Base-by-base conservation (phyloP, 2,797 vertebrate species). In the Myiotriccus ornatus region DNA sequence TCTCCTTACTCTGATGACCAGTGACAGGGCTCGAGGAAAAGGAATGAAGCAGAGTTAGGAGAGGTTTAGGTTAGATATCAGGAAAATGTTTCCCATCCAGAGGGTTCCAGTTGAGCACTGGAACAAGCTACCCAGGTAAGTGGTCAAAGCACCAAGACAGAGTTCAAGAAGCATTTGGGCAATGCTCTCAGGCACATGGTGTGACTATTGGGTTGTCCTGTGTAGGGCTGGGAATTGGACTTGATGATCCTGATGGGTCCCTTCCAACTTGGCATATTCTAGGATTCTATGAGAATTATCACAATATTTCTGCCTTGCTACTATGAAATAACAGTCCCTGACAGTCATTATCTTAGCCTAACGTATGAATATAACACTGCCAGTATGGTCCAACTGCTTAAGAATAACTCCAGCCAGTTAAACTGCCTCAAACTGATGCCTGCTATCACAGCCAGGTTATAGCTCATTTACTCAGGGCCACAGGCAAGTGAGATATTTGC, bases 361-460 rank as follows among this genome's bases (percentile, higher is more conserved):
- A 56, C 8, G 25, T 20, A 74, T 0, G 0, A 70, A 67, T 63
- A 46, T 5, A 83, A 43, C 14, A n/a, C 1, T 57, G 28, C 3
- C 28, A 55, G 43, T 22, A 21, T n/a, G n/a, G 57, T 39, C 25
- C 53, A 71, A 39, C 37, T 50, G 19, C 32, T 60, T 43, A 60
- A 47, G 27, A 80, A 59, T 56, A 74, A 80, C 6, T 22, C 16
- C 63, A 63, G 63, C 9, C 20, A 12, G 19, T n/a, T 19, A 8
- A 25, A 49, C 30, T 2, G 5, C 44, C 25, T 84, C 70, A 60
- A 30, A 15, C 16, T 28, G 44, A 46, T 1, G 23, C 12, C 32
- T 1, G 4, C 44, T 53, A 24, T 67, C 41, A 74, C 37, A 80
- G 17, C 20, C 60, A 52, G 34, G 28, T 39, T 75, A 62, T 39